Evolutionary conservation across 2,113 vertebrate species (phyloP).

Genomic region (Spea bombifrons): DNA sequence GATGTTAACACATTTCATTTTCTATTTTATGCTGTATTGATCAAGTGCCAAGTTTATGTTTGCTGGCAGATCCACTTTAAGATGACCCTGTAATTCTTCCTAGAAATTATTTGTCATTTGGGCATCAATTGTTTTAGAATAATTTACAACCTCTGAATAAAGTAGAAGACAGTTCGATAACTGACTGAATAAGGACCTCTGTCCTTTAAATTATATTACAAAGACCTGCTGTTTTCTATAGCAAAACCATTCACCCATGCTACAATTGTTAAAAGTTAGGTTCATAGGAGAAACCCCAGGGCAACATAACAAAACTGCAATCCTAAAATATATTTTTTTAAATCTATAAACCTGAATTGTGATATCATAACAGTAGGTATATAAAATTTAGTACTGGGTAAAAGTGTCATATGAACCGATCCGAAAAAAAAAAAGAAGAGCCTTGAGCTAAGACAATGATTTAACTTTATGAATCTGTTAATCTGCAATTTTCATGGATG

Average conservation of each 20-base stretch:
- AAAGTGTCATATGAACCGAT: constrained; percentile 33
- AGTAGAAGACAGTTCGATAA: not conserved
- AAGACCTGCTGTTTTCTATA: constrained; percentile 3
- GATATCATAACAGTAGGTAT: constrained; percentile 41
- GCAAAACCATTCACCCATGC: constrained; percentile 15
- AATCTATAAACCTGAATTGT: constrained; percentile 42
- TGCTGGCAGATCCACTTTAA: too few species aligned
- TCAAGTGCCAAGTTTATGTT: not conserved
- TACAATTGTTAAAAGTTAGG: constrained; percentile 22
- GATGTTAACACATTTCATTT: too few species aligned
- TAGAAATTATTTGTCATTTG: too few species aligned
- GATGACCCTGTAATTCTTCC: too few species aligned
- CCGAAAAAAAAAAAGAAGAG: constrained; percentile 12
- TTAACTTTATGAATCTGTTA: constrained; percentile 41
- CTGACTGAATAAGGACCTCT: not conserved
- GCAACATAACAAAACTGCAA: constrained; percentile 25
- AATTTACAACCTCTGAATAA: not conserved
- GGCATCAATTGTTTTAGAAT: too few species aligned
- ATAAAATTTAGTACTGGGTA: constrained; percentile 39
- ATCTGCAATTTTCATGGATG: constrained; percentile 43
- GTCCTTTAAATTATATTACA: constrained; percentile 21
- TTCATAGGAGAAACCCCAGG: constrained; percentile 30
- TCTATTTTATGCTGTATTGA: constrained; percentile 13
- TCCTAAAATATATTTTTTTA: constrained; percentile 31
- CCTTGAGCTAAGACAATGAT: constrained; percentile 36